A percentile compares a stretch with the other conserved stretches of the same genome.
Evolutionary conservation across 2,113 vertebrate species (phyloP).

Genomic region (Miniopterus natalensis): DNA sequence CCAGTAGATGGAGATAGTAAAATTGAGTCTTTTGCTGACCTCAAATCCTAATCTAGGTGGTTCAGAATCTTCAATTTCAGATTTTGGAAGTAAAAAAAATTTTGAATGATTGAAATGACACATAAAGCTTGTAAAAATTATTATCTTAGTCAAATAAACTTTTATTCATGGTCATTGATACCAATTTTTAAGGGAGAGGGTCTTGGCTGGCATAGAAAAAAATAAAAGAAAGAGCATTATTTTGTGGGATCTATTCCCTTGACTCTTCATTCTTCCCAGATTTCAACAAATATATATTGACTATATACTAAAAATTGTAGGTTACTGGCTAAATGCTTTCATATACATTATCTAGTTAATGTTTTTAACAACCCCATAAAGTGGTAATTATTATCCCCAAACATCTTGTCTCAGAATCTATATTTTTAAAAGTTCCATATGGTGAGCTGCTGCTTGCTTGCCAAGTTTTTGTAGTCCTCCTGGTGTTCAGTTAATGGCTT

Average conservation of each 20-base stretch:
- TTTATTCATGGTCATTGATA: constrained; percentile 49
- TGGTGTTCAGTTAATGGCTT: neutral
- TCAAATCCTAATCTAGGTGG: constrained; percentile 79
- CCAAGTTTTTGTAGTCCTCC: neutral
- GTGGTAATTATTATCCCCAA: neutral
- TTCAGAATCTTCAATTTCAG: constrained; percentile 80
- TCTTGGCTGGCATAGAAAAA: constrained; percentile 86
- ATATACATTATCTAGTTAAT: neutral
- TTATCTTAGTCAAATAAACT: constrained; percentile 74
- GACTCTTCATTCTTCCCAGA: constrained; percentile 57
- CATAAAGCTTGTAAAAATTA: constrained; percentile 66
- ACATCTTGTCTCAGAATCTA: neutral
- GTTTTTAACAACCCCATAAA: neutral
- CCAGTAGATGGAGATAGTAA: constrained; percentile 86
- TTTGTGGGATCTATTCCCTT: constrained; percentile 55
- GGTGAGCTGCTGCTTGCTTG: neutral
- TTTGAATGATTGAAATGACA: constrained; percentile 73
- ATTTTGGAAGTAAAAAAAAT: constrained; percentile 70
- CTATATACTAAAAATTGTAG: neutral
- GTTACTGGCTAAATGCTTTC: neutral
- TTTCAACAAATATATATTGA: neutral
- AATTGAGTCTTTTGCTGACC: constrained; percentile 84
- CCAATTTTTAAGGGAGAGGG: constrained; percentile 55
- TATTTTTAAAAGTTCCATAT: constrained; percentile 24
- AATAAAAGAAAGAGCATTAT: constrained; percentile 83